These are phyloP conservation scores for Oophaga sylvatica DNA, from an alignment of 2,797 vertebrate species.

Conservation along the genomic window DNA sequence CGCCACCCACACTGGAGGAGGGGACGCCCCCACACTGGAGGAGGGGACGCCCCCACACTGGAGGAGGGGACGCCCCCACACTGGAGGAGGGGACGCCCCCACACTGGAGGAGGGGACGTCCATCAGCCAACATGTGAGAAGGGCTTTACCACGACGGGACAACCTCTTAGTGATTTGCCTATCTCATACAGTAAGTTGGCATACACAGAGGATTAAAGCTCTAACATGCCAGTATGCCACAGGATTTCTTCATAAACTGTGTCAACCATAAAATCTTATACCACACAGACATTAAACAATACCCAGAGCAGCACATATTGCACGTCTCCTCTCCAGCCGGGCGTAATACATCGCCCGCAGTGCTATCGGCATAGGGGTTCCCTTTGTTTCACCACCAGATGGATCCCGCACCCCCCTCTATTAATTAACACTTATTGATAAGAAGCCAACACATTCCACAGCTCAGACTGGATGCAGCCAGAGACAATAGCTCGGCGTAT, in stretches of 20 bases:
- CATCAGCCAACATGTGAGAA: too few species aligned
- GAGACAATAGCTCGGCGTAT: conserved; percentile 26
- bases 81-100: too few species aligned
- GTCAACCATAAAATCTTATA: not conserved
- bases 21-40: too few species aligned
- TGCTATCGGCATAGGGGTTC: conserved; percentile 10
- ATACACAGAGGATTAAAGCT: not conserved
- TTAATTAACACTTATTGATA: conserved; percentile 55
- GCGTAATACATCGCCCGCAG: not conserved
- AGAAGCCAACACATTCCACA: conserved; percentile 49
- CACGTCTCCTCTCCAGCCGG: not conserved
- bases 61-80: too few species aligned
- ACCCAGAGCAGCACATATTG: not conserved
- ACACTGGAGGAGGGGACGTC: too few species aligned
- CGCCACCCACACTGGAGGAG: too few species aligned
- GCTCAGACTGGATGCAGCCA: not conserved
- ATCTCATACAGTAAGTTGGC: not conserved
- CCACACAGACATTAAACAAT: not conserved
- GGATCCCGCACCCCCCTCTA: conserved; percentile 16
- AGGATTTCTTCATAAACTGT: not conserved
- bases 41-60: too few species aligned
- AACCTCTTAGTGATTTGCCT: not conserved
- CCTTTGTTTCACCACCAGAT: conserved; percentile 55
- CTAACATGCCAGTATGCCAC: not conserved
- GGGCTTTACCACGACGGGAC: not conserved